These are phyloP conservation scores for Laothoe populi DNA, from an alignment of 2,888 invertebrate genomes.

Conservation along the genomic window DNA sequence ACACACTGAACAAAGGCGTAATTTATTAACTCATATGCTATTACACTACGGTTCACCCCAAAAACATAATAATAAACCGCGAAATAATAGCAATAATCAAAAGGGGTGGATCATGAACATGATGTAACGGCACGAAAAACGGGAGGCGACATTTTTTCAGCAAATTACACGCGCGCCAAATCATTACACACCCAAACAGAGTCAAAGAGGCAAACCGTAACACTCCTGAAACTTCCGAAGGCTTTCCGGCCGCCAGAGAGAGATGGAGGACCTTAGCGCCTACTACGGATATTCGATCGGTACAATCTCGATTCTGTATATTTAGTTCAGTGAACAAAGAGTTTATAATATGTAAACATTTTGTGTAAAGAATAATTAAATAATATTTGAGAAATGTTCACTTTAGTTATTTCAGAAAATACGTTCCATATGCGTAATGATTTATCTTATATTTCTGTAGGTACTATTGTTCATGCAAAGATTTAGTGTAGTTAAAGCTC, in stretches of 20 bases:
- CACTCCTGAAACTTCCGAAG: conserved; percentile 79
- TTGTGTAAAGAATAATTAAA: not conserved
- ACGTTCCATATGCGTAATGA: too few relatives aligned
- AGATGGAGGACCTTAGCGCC: conserved; percentile 50
- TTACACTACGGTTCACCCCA: conserved; percentile 14
- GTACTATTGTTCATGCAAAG: not conserved
- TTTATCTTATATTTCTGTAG: too few relatives aligned
- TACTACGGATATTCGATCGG: conserved; percentile 59
- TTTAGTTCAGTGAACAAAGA: not conserved
- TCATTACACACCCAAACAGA: conserved; percentile 83
- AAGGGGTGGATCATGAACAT: conserved; percentile 51
- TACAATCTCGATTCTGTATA: conserved; percentile 1
- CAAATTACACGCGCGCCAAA: conserved; percentile 79
- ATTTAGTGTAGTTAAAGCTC: not conserved
- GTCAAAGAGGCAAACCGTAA: conserved; percentile 83
- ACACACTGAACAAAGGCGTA: conserved; percentile 8
- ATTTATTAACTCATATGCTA: conserved; percentile 22
- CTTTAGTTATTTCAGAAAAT: not conserved
- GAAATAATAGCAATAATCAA: conserved; percentile 65
- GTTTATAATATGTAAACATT: not conserved
- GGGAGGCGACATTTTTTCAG: conserved; percentile 75
- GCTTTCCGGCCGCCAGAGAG: conserved; percentile 70
- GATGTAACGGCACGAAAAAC: conserved; percentile 60
- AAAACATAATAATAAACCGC: conserved; percentile 41
- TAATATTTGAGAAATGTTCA: not conserved